A percentile compares a stretch with the other conserved stretches of the same genome.
phyloP scores from a whole-genome alignment of 1,140 invertebrate species.

The Cryptotermes secundus region DNA sequence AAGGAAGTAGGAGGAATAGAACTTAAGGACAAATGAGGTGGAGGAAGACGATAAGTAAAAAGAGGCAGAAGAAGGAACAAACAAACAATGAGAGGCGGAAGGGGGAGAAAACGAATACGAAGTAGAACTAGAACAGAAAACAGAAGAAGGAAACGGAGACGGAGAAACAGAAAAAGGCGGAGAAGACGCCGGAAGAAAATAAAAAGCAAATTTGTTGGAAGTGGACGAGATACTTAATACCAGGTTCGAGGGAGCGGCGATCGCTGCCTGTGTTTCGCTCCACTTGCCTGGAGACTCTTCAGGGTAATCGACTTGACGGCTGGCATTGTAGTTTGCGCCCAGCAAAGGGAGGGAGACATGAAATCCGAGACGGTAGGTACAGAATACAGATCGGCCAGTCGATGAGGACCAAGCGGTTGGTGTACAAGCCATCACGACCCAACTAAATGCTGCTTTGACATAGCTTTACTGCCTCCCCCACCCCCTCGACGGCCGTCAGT shows the following conservation, averaged over 20 bases:
- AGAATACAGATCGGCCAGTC: background rate
- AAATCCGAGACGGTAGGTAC: background rate
- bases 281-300: background rate
- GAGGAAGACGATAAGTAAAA: no score
- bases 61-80: no score
- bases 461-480: background rate
- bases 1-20: no score
- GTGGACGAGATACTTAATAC: background rate
- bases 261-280: background rate
- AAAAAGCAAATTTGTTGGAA: no score
- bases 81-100: no score
- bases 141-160: no score
- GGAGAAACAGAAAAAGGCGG: no score
- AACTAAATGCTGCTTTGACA: background rate
- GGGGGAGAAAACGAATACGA: no score
- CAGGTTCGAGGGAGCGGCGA: background rate
- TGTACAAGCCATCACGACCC: background rate
- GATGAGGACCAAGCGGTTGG: background rate
- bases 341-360: background rate
- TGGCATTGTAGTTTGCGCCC: slow-evolving; percentile 14
- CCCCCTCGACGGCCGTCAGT: background rate
- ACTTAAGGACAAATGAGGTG: no score
- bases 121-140: no score
- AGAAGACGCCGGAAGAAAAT: no score
- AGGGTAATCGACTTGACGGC: background rate